These are phyloP conservation scores for Paradoxurus hermaphroditus DNA, from an alignment of 2,113 vertebrate genomes.

Conservation along the genomic window DNA sequence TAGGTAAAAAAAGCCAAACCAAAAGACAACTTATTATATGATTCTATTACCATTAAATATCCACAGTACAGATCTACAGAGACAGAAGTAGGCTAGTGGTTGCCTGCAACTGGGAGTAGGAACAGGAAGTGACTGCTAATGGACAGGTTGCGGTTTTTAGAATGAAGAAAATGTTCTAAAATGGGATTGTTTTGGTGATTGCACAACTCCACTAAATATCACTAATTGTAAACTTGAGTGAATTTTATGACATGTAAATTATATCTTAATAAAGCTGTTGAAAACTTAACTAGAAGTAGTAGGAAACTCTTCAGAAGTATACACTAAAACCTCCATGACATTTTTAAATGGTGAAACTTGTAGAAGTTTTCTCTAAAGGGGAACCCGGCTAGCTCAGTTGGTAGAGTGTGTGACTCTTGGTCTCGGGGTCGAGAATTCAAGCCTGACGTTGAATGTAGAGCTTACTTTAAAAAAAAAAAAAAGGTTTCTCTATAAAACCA, in stretches of 20 bases:
- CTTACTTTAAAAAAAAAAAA: not conserved
- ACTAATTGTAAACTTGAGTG: not conserved
- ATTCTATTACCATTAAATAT: not conserved
- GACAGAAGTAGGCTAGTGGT: not conserved
- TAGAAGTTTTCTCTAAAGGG: not conserved
- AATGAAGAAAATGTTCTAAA: not conserved
- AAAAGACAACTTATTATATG: not conserved
- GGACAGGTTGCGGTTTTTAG: not conserved
- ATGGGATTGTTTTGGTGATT: not conserved
- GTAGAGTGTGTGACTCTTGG: not conserved
- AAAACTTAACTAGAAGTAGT: conserved; percentile 7
- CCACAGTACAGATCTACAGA: not conserved
- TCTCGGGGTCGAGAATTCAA: not conserved
- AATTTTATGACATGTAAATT: conserved; percentile 4
- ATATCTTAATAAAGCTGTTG: not conserved
- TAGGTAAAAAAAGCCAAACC: not conserved
- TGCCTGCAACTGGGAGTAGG: not conserved
- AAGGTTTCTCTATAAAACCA: not conserved
- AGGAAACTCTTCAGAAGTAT: not conserved
- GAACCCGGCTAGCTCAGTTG: not conserved
- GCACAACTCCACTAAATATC: not conserved
- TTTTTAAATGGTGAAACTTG: not conserved
- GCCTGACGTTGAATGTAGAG: not conserved
- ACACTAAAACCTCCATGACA: not conserved
- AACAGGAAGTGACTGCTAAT: not conserved